Conservation (phyloP, 2,113 vertebrate species). For the Indri indri region DNA sequence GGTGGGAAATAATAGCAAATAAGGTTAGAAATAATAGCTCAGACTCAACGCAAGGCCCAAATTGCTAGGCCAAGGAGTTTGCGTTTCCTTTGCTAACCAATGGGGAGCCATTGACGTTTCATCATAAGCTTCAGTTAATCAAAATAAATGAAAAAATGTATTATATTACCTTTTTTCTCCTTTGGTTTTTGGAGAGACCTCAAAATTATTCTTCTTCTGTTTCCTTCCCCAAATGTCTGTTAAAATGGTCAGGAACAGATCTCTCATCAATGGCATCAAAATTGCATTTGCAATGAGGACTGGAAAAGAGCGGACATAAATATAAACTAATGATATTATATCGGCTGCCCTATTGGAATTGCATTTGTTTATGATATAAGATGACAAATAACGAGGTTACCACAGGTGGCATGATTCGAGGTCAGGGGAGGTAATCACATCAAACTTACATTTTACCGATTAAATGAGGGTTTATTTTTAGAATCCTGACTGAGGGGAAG, state of each 20-base stretch:
- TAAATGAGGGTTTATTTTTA: slow-evolving; percentile 70
- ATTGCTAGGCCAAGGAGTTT: slow-evolving; percentile 16
- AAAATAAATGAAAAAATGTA: slow-evolving; percentile 59
- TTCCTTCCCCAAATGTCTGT: slow-evolving; percentile 66
- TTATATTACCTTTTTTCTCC: slow-evolving; percentile 31
- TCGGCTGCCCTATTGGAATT: slow-evolving; percentile 80
- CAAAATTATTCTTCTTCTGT: slow-evolving; percentile 59
- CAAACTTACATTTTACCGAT: slow-evolving; percentile 74
- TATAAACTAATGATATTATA: slow-evolving; percentile 80
- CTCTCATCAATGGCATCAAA: slow-evolving; percentile 73
- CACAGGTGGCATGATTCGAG: slow-evolving; percentile 79
- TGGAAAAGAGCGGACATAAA: slow-evolving; percentile 72
- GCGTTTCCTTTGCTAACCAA: slow-evolving; percentile 59
- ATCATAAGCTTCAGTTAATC: slow-evolving; percentile 36
- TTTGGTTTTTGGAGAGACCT: slow-evolving; percentile 60
- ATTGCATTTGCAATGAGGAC: slow-evolving; percentile 78
- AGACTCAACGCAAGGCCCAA: not conserved
- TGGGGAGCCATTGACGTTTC: slow-evolving; percentile 53
- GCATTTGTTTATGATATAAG: slow-evolving; percentile 83
- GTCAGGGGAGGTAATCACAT: slow-evolving; percentile 79
- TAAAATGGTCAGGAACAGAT: slow-evolving; percentile 75
- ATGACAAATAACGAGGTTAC: slow-evolving; percentile 84
- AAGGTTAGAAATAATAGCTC: slow-evolving; percentile 43
- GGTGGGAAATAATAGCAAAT: slow-evolving; percentile 42
- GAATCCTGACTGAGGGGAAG: slow-evolving; percentile 43